Conservation (phyloP, 2,888 invertebrate species). For the Podabrus alpinus region DNA sequence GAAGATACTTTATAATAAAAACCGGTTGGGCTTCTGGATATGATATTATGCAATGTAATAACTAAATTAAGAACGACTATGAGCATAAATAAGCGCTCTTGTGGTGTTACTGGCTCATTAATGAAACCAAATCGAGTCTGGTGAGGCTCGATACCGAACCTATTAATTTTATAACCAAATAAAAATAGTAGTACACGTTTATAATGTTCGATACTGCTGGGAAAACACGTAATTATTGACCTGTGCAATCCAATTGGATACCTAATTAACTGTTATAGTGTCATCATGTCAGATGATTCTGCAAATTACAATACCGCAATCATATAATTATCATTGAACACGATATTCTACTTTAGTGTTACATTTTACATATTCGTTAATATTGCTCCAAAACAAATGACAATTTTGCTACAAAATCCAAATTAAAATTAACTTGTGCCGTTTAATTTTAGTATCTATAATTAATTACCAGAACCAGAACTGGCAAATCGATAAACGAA, state of each 20-base stretch:
- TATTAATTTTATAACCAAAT: constrained; percentile 44
- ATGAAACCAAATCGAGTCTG: constrained; percentile 42
- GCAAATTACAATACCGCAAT: constrained; percentile 21
- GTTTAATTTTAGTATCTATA: not conserved
- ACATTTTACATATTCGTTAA: not conserved
- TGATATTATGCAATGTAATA: constrained; percentile 39
- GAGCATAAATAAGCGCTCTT: constrained; percentile 42
- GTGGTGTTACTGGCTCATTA: constrained; percentile 36
- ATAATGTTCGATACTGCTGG: constrained; percentile 29
- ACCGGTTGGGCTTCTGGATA: constrained; percentile 36
- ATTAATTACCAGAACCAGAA: not conserved
- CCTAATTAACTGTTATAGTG: constrained; percentile 30
- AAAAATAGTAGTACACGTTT: constrained; percentile 42
- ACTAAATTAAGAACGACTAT: constrained; percentile 42
- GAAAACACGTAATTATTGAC: constrained; percentile 29
- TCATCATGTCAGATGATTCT: constrained; percentile 25
- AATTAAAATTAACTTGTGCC: not conserved
- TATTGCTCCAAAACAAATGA: not conserved
- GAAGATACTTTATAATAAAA: constrained; percentile 22
- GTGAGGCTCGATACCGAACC: constrained; percentile 42
- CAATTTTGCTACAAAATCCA: not conserved
- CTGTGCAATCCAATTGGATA: constrained; percentile 25
- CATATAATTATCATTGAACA: constrained; percentile 18
- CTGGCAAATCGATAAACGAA: not conserved
- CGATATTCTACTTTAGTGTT: not conserved